Base-by-base conservation (phyloP, 2,888 invertebrate species). In the Cryptosula pallasiana region DNA sequence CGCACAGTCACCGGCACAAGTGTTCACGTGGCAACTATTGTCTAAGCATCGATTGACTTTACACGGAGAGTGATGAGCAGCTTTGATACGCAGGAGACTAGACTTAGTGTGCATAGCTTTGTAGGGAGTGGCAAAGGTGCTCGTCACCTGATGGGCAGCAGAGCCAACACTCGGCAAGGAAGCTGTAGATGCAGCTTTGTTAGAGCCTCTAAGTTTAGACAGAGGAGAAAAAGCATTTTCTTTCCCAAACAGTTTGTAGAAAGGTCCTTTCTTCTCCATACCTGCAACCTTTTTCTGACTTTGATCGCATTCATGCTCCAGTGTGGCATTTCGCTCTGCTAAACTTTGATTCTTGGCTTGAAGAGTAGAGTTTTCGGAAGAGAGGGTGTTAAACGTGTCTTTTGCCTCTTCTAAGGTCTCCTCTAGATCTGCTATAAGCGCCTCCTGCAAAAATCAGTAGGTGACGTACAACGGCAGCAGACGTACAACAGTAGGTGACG, bases 381-480 rank as follows among this genome's bases (percentile, higher is more conserved):
- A n/a, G n/a, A n/a, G n/a, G n/a, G n/a, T n/a, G n/a, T n/a, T n/a
- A 71, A 81, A 81, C 0, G 79, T 80, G 29, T 81, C 81, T 0
- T 79, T 81, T 16, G 82, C 82, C 70, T 82, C 82, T 2, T 75
- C 76, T 69, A 82, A 72, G 77, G 79, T 79, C 35, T 80, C 79
- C 73, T 79, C 72, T 25, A 76, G 69, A 27, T 76, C 75, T 27
- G n/a, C 35, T 1, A 71, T 63, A 20, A 73, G 73, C n/a, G n/a
- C n/a, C 23, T 69, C 70, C 75, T 75, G 70, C n/a, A n/a, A n/a
- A n/a, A n/a, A n/a, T n/a, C n/a, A n/a, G n/a, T n/a, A n/a, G n/a
- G n/a, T n/a, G n/a, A n/a, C n/a, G n/a, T n/a, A n/a, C n/a, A n/a
- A n/a, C n/a, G n/a, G n/a, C n/a, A n/a, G n/a, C n/a, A n/a, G n/a